Evolutionary conservation across 2,888 invertebrate genomes (phyloP), one percentile per base, ranked within the genome.

Genomic region (Oegoconia quadripuncta): DNA sequence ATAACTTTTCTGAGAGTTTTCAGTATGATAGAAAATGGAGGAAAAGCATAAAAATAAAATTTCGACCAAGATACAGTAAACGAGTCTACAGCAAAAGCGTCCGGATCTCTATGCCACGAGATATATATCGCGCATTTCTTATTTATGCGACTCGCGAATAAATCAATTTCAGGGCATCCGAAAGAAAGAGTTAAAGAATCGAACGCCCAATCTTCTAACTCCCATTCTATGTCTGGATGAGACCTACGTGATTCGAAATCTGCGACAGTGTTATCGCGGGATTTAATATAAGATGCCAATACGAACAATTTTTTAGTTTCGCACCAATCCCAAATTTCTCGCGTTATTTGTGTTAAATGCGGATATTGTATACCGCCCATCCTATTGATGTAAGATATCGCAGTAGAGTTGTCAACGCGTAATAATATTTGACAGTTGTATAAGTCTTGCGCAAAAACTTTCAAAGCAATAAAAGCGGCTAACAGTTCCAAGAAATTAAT

Each of bases 291-390:
- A 2, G 45, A 44, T 2, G 50, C 54, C 36, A 42, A 47, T 7
- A 57, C 29, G 20, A 37, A 34, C 5, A 53, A 32, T 3, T 42
- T 45, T 17, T 42, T 18, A 5, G 25, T 9, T 36, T 52, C 51
- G 34, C 51, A 54, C 50, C 48, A 52, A 17, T 47, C 34, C 52
- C 54, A 54, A 16, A 54, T 47, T 3, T 20, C 23, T 7, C 32
- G 31, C 1, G 52, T 3, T 6, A 54, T 14, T 8, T 43, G 5
- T 9, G 31, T 52, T 16, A 53, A 23, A 17, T 48, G 41, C 3
- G 42, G 41, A 9, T 41, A 43, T 20, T 40, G 40, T 7, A 44
- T 27, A 5, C 44, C 41, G 2, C 44, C 45, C 42, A 48, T 44
- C 11, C 42, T 32, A 17, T 48, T 48, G 14, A 48, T 42, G 16